Percentiles rank a stretch among this genome's conserved stretches.
Conservation (phyloP, 53 echinoderm and acorn worm species). For the Actinopyga echinites region DNA sequence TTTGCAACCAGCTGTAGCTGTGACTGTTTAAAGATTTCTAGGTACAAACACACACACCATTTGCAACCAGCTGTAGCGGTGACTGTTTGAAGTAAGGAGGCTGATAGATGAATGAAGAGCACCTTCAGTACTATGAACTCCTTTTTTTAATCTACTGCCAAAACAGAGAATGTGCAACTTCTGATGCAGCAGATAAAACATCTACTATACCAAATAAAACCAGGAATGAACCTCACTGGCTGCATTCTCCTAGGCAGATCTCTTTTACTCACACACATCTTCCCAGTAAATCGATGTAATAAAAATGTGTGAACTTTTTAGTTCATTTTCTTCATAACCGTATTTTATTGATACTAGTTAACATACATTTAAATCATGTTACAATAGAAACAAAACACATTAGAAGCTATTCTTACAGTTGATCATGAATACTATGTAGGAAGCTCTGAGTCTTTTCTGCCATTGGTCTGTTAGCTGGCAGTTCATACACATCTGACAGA, state of each 20-base stretch:
- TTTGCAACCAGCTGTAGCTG: too few species aligned
- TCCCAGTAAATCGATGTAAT: too few species aligned
- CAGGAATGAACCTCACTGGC: background rate
- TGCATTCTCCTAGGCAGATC: background rate
- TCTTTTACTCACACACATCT: too few species aligned
- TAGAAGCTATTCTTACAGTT: slow-evolving; percentile 68
- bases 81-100: slow-evolving; percentile 15
- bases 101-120: background rate
- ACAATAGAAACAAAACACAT: too few species aligned
- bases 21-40: too few species aligned
- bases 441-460: slow-evolving; percentile 87
- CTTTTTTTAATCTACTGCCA: slow-evolving; percentile 20
- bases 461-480: slow-evolving; percentile 74
- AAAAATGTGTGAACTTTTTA: too few species aligned
- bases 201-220: background rate
- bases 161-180: background rate
- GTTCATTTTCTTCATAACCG: too few species aligned
- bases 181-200: slow-evolving; percentile 20
- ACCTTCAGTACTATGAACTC: slow-evolving; percentile 42
- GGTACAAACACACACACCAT: too few species aligned
- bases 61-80: too few species aligned
- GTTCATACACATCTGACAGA: slow-evolving; percentile 50
- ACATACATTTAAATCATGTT: too few species aligned
- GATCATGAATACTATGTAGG: slow-evolving; percentile 76
- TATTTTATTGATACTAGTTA: too few species aligned